A percentile compares a stretch with the other conserved stretches of the same genome.
Conservation (phyloP, 1,140 invertebrate species). For the Tetragonula clypearis region DNA sequence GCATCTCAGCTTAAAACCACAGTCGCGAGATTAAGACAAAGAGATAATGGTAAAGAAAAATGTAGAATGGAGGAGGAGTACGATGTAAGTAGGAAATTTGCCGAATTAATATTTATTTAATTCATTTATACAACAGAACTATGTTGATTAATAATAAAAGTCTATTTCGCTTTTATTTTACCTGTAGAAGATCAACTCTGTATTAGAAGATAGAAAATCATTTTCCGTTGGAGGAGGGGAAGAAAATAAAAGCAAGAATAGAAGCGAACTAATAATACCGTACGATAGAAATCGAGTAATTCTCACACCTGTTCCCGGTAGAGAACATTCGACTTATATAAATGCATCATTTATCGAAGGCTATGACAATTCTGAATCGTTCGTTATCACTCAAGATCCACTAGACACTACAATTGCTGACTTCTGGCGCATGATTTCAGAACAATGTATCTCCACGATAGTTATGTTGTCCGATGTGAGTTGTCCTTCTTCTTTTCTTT, state of each 20-base stretch:
- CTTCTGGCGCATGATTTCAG: conserved; percentile 98
- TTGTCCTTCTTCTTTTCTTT: conserved; percentile 20
- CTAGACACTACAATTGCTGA: conserved; percentile 93
- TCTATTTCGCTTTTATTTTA: not conserved
- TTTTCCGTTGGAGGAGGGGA: conserved; percentile 90
- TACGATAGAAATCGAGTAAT: conserved; percentile 96
- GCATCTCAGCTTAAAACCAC: conserved; percentile 86
- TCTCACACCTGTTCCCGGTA: conserved; percentile 89
- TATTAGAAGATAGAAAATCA: conserved; percentile 91
- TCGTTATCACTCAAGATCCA: conserved; percentile 98
- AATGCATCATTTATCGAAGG: conserved; percentile 98
- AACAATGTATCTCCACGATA: conserved; percentile 94
- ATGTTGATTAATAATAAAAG: conserved; percentile 25
- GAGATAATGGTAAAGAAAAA: conserved; percentile 85
- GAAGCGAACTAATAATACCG: conserved; percentile 93
- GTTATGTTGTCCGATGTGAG: conserved; percentile 97
- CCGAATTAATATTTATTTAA: not conserved
- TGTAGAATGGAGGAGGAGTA: conserved; percentile 92
- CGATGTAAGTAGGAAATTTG: conserved; percentile 84
- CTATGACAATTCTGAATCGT: conserved; percentile 96
- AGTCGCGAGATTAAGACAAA: conserved; percentile 88
- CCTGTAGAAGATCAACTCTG: conserved; percentile 89
- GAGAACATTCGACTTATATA: conserved; percentile 97
- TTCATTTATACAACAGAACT: conserved; percentile 10
- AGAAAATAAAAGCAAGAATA: conserved; percentile 94